Evolutionary conservation across 2,888 invertebrate genomes (phyloP).

Genomic region (Mesoligia furuncula): DNA sequence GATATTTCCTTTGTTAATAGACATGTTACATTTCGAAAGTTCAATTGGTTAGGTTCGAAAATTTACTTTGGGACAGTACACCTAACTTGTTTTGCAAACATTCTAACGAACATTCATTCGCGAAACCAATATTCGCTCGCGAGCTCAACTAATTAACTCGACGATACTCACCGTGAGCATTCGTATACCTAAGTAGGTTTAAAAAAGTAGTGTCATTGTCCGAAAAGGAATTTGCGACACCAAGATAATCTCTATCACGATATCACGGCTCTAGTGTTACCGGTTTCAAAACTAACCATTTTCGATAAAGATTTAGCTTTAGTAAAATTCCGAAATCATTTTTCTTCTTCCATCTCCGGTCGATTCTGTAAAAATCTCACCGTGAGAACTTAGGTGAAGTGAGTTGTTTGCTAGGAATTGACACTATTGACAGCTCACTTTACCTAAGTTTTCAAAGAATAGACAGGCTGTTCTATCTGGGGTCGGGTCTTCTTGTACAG

Average conservation of each 20-base stretch:
- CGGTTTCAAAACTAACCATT: background rate
- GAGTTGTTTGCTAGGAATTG: no score
- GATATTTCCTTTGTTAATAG: slow-evolving; percentile 16
- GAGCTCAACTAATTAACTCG: background rate
- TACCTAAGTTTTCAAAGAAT: no score
- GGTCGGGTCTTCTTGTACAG: no score
- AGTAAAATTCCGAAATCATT: background rate
- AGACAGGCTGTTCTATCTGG: no score
- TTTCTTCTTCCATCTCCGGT: no score
- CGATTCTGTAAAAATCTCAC: no score
- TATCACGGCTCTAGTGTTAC: background rate
- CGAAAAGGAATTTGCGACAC: background rate
- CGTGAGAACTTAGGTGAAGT: no score
- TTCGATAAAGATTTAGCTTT: background rate
- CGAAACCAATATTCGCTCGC: background rate
- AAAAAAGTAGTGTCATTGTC: background rate
- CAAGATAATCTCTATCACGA: background rate
- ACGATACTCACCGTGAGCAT: background rate
- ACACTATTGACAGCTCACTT: no score
- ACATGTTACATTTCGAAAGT: background rate
- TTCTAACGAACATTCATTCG: background rate
- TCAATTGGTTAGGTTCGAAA: background rate
- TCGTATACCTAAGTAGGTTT: background rate
- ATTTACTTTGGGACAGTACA: background rate
- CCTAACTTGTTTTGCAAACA: background rate